Evolutionary conservation across 2,797 vertebrate species (phyloP).

Genomic region (Enteromius argenteus): DNA sequence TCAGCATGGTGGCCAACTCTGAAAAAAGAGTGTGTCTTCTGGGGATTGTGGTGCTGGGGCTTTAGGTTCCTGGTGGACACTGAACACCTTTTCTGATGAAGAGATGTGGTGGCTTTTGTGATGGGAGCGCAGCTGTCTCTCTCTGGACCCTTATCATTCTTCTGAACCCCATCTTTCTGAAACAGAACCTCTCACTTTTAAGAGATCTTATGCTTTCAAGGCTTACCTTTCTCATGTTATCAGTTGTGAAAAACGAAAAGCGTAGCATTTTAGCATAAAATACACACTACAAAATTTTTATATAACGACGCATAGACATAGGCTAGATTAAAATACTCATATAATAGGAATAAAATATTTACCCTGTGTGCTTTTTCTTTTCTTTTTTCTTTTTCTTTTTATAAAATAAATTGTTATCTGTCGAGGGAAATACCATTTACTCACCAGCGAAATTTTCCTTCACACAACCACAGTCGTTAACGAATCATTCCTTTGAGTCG

Average conservation of each 20-base stretch:
- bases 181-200: conserved; percentile 18
- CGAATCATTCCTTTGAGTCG: neutral
- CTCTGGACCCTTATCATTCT: conserved; percentile 23
- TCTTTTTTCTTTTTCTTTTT: no score
- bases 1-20: conserved; percentile 4
- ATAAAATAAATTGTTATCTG: neutral
- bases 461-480: neutral
- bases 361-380: neutral
- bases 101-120: conserved; percentile 27
- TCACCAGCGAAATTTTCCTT: neutral
- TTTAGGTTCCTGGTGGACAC: conserved; percentile 14
- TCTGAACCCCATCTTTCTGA: conserved; percentile 24
- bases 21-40: neutral
- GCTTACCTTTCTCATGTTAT: neutral
- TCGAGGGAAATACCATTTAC: neutral
- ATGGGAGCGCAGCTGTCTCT: conserved; percentile 12
- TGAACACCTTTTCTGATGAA: conserved; percentile 32
- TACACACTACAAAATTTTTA: neutral
- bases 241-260: neutral
- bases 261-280: neutral
- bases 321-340: neutral
- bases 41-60: conserved; percentile 5
- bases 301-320: neutral
- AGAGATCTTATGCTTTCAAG: neutral
- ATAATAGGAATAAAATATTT: neutral